phyloP scores from a whole-genome alignment of 2,797 vertebrate genomes.

The Chloroceryle inda region DNA sequence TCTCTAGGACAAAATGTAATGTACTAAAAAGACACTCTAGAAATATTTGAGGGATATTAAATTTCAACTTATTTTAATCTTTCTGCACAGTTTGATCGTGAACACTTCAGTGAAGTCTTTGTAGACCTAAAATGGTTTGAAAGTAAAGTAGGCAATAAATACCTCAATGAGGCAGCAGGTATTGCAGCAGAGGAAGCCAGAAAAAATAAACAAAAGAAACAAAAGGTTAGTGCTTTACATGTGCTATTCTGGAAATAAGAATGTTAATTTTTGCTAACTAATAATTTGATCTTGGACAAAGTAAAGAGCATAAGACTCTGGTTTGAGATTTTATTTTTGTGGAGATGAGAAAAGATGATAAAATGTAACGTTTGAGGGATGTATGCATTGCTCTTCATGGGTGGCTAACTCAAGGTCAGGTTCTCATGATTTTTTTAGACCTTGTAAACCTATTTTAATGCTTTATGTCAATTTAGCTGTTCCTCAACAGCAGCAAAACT shows the following conservation, averaged over 20 bases:
- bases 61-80: conserved; percentile 22
- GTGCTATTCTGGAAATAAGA: accelerated
- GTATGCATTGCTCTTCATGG: neutral
- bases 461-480: neutral
- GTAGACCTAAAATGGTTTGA: conserved; percentile 99
- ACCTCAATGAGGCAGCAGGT: conserved; percentile 96
- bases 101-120: conserved; percentile 96
- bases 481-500: neutral
- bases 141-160: conserved; percentile 98
- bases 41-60: neutral
- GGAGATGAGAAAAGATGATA: neutral
- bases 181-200: conserved; percentile 90
- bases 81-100: conserved; percentile 91
- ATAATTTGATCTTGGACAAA: neutral
- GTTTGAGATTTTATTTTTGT: neutral
- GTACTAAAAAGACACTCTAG: neutral
- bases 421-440: neutral
- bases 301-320: neutral
- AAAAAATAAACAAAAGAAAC: conserved; percentile 81
- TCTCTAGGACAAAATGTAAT: neutral
- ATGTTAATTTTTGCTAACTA: neutral
- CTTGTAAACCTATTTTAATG: neutral
- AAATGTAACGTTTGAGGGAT: neutral
- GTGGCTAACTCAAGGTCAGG: neutral
- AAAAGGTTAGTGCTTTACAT: conserved; percentile 77